Base-by-base conservation (phyloP, 2,797 vertebrate species). In the Clarias platycephalus region DNA sequence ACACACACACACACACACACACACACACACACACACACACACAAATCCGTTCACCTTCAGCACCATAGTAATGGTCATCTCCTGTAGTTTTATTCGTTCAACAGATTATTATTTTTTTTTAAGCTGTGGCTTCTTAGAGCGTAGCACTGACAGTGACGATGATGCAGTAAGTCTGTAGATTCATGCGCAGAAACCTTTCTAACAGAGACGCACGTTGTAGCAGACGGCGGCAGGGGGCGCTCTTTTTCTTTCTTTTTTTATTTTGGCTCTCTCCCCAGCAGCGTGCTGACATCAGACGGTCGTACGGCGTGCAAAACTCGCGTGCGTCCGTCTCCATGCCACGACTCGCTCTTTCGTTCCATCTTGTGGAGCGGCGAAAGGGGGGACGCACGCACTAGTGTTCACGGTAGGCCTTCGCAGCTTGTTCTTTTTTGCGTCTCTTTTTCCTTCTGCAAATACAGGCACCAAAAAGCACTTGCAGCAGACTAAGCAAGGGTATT, bases 281-380 rank as follows among this genome's bases (percentile, higher is more conserved):
- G 91, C 95, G 94, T 92, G 94, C 92, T 95, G 95, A 95, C 94
- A 94, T 96, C 95, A 95, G 89, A 92, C 90, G 87, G 79, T 84
- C 95, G 93, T 94, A 91, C 91, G 83, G 88, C 94, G 94, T 91
- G 91, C 83, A 90, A 88, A 87, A 89, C 86, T 89, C 93, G 93
- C 93, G 93, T 93, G 93, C 91, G 89, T 93, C 89, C 85, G 92
- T 93, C 90, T 91, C 92, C 87, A 88, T 95, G 94, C 94, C 94
- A 95, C 94, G 95, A 95, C 93, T 94, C 91, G 89, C 91, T 91
- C 92, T 94, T 92, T 91, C 92, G 91, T 92, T 95, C 94, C 95
- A 95, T 95, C 93, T 95, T 95, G 93, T 89, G 92, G 84, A 93
- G 91, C 88, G 76, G 88, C 82, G 91, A 88, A 86, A 83, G 83